Base-by-base conservation (phyloP, 2,888 invertebrate species). In the Idaea biselata region DNA sequence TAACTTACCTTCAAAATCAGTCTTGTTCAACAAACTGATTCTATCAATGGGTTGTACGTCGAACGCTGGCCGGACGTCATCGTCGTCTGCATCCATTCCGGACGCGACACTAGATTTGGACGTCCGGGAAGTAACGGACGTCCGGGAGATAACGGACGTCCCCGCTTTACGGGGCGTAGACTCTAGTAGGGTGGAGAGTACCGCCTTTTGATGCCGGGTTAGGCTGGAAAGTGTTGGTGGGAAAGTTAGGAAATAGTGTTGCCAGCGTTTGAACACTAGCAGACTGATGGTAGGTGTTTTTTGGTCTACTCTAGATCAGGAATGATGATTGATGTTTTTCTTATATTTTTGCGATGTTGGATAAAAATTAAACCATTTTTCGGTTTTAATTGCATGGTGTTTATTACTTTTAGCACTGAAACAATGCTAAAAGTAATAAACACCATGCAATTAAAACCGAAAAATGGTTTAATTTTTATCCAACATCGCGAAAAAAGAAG, bases 1-100 rank as follows among this genome's bases (percentile, higher is more conserved):
- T 11, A 44, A 44, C 63, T 67, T 79, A 93, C 93, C 93, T 78
- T 93, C 85, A 77, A 92, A 93, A 31, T 89, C 86, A 1, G 81
- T 74, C 66, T 90, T 93, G 67, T 91, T 91, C 18, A 93, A 73
- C 18, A 93, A 72, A 54, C 81, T 81, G 69, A 93, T 89, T 16
- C 93, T 86, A 69, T 93, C 93, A 0, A 93, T 85, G 1, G 85
- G 78, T 18, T 88, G 87, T 0, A 88, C 80, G 32, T 87, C 87
- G 62, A 85, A 82, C 0, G 72, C 71, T 0, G 79, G 76, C 53
- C 59, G 70, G 0, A 72, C 73, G 7, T 78, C 81, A 0, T 80
- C 81, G 2, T 82, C 82, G 6, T 79, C 0, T 63, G 73, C 60
- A 63, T 71, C 54, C 66, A 70, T 1, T 71, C 76, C 8, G 65